Base-by-base conservation (phyloP, 2,888 invertebrate species). In the Apodemia mormo region DNA sequence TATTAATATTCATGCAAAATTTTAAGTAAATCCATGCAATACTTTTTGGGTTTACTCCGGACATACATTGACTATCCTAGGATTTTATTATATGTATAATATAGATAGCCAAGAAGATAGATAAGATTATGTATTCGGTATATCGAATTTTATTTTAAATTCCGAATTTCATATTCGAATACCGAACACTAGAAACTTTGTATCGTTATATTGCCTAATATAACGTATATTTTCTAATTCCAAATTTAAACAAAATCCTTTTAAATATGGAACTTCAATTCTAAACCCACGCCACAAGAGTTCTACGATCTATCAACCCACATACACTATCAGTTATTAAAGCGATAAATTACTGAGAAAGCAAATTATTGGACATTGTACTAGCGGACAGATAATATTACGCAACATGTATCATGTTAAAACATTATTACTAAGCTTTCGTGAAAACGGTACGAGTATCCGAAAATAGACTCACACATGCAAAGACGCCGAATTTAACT, bases 381-480 rank as follows among this genome's bases (percentile, higher is more conserved):
- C 70, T 67, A 61, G 70, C 64, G 49, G 66, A 67, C 69, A 71
- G 72, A 70, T 69, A 68, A 56, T 65, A 71, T 52, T 71, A 66
- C 58, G 22, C 54, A 40, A 33, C 33, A 66, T 64, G 56, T 56
- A 43, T 65, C 43, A 45, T 29, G 29, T 6, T 61, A 70, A 65
- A 65, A 68, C 33, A 30, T 65, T 68, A 68, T 65, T 70, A 52
- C 29, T 56, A 67, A 70, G 68, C 68, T 66, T 68, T 70, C 70
- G 64, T 22, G 68, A 71, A 33, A 69, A 64, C 64, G 66, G 58
- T 72, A 70, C 71, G 67, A 73, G 69, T 74, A 74, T 74, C 78
- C 78, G 74, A 80, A 80, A 78, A 80, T 76, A 76, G 74, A 75
- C 74, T 74, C 77, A 75, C 75, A 75, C 77, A 77, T 70, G 75